Base-by-base conservation (phyloP, 2,113 vertebrate species). In the Suricata suricatta region DNA sequence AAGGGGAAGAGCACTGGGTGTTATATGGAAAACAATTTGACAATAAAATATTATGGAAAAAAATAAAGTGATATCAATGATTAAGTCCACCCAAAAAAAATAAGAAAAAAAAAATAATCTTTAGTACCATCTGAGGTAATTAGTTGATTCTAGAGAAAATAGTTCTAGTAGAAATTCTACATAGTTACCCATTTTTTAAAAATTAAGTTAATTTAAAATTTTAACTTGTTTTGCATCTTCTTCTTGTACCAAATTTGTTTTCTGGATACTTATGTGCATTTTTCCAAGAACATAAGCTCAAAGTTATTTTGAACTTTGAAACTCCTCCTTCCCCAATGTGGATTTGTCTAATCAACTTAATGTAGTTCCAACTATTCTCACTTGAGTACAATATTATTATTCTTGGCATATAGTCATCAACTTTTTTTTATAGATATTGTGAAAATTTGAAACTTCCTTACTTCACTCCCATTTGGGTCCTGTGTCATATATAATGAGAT, bases 131-230 rank as follows among this genome's bases (percentile, higher is more conserved):
- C 41, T 87, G 47, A 95, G 23, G 44, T 19, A 93, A 74, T n/a
- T 17, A 52, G 74, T 87, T 92, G 47, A 79, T 52, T 92, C 35
- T 93, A 86, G 16, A 81, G 80, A 89, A 93, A 81, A 86, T 82
- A 44, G 80, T 14, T 88, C 27, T 52, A 71, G 33, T 82, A 52
- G 54, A 81, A 63, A 71, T 52, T 72, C 23, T 69, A 35, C 12
- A 80, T 93, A 7, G 74, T 41, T 76, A 64, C 7, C 14, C 5
- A n/a, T n/a, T 68, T 33, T 93, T 84, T 7, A 0, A 54, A 91
- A 74, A 81, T 50, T 27, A 91, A 57, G 0, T 80, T 86, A 82
- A 88, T 68, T 91, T 0, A 66, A 63, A 74, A 50, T 47, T 72
- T 76, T 63, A 92, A 86, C 2, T 14, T 54, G 60, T 29, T 87